These are phyloP conservation scores for Epinotia demarniana DNA, from an alignment of 2,888 invertebrate species.

Conservation along the genomic window DNA sequence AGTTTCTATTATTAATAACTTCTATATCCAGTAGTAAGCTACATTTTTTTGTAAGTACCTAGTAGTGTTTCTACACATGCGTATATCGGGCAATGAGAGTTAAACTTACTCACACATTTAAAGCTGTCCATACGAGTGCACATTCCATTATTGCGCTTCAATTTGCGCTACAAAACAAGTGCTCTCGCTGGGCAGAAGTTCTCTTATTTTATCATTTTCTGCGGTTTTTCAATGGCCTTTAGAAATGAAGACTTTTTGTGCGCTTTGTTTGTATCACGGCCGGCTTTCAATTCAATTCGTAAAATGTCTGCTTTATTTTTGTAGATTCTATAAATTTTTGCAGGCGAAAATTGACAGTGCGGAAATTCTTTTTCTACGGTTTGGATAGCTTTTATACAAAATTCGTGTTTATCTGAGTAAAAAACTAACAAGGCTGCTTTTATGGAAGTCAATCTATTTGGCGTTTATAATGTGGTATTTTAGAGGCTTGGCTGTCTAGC, in stretches of 20 bases:
- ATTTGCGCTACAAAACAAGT: conserved; percentile 13
- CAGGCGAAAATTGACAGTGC: neutral
- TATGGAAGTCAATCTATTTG: no score
- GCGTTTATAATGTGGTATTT: no score
- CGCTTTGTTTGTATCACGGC: conserved; percentile 24
- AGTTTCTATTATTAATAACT: no score
- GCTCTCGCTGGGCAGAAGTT: conserved; percentile 2
- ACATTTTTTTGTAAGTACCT: no score
- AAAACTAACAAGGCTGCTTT: no score
- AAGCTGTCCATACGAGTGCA: neutral
- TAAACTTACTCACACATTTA: neutral
- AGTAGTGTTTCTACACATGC: no score
- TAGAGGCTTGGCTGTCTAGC: no score
- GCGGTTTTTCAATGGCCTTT: conserved; percentile 32
- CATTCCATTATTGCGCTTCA: conserved; percentile 22
- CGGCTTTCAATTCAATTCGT: conserved; percentile 22
- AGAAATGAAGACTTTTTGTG: conserved; percentile 29
- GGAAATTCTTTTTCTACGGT: neutral
- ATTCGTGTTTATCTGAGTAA: neutral
- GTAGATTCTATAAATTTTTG: neutral
- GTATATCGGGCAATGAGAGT: neutral
- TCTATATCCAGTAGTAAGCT: no score
- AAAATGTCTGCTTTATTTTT: conserved; percentile 21
- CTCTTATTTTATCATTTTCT: conserved; percentile 30
- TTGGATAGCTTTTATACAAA: neutral